These are phyloP conservation scores for Cephus pygmeus DNA, from an alignment of 2,888 invertebrate species.

Conservation along the genomic window DNA sequence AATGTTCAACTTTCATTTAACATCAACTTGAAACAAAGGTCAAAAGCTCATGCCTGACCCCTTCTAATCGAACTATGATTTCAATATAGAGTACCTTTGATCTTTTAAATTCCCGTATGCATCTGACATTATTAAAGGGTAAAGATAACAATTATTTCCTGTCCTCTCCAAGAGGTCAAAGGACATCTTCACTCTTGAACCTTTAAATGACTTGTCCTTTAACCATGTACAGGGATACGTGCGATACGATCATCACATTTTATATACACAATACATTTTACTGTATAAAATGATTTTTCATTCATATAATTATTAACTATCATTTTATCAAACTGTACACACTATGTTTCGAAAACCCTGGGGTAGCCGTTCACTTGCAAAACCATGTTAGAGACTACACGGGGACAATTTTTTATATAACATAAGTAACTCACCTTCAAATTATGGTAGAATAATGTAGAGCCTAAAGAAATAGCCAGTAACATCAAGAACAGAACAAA, in stretches of 20 bases:
- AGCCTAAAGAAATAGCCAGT: constrained; percentile 76
- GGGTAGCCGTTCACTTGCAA: background rate
- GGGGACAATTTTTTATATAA: background rate
- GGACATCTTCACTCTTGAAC: background rate
- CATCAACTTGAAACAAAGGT: constrained; percentile 21
- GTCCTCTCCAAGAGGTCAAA: background rate
- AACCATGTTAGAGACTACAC: background rate
- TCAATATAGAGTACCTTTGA: constrained; percentile 26
- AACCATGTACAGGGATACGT: background rate
- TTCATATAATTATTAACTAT: background rate
- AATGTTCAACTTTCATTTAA: background rate
- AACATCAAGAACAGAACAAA: constrained; percentile 84
- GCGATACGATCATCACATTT: background rate
- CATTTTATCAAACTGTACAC: constrained; percentile 9
- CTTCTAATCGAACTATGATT: constrained; percentile 15
- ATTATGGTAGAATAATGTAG: constrained; percentile 85
- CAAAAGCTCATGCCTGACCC: constrained; percentile 17
- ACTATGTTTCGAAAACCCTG: background rate
- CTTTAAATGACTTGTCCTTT: background rate
- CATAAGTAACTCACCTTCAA: constrained; percentile 75
- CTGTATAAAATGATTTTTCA: background rate
- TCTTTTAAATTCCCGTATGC: constrained; percentile 23
- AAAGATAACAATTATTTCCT: constrained; percentile 5
- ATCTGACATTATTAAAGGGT: constrained; percentile 26
- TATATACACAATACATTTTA: background rate